phyloP scores from a whole-genome alignment of 2,888 invertebrate species.

The Lasioglossum oenotherae region DNA sequence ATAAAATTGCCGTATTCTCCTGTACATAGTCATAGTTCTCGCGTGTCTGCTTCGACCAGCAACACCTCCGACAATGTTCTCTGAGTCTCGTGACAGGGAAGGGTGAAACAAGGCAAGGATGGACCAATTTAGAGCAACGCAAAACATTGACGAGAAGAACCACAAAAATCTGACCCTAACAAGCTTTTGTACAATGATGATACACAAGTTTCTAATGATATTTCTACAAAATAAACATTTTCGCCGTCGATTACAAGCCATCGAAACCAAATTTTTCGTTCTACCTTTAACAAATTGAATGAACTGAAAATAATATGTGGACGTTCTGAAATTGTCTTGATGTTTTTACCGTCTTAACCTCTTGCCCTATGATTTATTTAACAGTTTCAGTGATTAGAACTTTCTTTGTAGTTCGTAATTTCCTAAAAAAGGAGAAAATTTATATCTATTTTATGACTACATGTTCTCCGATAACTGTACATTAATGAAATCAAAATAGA shows the following conservation, averaged over 20 bases:
- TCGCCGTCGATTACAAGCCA: background rate
- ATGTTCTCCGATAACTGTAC: no score
- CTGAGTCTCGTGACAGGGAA: conserved; percentile 2
- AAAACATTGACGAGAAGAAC: background rate
- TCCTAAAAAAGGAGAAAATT: no score
- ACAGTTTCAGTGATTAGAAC: no score
- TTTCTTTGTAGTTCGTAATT: no score
- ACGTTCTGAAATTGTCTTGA: background rate
- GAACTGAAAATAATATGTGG: background rate
- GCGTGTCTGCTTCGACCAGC: conserved; percentile 16
- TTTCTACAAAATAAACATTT: background rate
- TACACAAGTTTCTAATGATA: background rate
- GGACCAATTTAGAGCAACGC: conserved; percentile 5
- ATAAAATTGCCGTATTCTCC: conserved; percentile 31
- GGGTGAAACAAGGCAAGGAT: conserved; percentile 29
- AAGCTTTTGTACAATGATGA: background rate
- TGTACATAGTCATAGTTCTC: conserved; percentile 22
- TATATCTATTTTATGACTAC: no score
- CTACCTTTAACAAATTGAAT: background rate
- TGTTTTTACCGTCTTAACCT: background rate
- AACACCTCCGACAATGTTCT: conserved; percentile 20
- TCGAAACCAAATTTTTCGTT: background rate
- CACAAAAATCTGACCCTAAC: background rate
- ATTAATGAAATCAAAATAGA: no score
- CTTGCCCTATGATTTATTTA: no score